These are phyloP conservation scores for Apteryx owenii DNA, from an alignment of 2,113 vertebrate genomes.

Conservation along the genomic window DNA sequence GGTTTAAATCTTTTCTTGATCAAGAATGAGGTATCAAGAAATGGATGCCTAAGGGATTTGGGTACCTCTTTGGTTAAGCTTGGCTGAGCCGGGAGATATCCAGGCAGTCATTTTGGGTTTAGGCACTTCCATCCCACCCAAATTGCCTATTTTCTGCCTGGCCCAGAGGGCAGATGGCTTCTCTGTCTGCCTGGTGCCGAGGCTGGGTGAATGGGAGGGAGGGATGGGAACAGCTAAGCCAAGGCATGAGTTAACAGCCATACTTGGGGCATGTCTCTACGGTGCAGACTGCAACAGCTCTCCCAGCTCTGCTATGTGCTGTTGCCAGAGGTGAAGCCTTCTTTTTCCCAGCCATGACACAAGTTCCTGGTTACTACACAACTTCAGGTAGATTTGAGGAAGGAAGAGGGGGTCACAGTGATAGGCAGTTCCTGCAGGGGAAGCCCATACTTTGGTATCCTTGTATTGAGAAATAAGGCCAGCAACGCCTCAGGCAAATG, in stretches of 20 bases:
- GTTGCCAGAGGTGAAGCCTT: not conserved
- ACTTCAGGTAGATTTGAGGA: not conserved
- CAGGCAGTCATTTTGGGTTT: not conserved
- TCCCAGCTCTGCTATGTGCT: not conserved
- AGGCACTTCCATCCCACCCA: not conserved
- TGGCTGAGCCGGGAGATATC: not conserved
- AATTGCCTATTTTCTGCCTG: not conserved
- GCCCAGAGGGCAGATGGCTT: not conserved
- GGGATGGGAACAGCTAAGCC: not conserved
- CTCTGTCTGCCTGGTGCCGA: not conserved
- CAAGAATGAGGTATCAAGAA: not conserved
- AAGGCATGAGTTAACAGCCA: not conserved
- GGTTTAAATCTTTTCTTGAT: not conserved
- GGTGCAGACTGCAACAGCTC: not conserved
- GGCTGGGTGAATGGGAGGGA: not conserved
- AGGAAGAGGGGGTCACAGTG: accelerated
- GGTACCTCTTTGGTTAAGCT: not conserved
- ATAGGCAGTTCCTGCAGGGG: accelerated
- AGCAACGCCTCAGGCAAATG: not conserved
- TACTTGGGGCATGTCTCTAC: too few relatives aligned
- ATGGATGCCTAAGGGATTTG: not conserved
- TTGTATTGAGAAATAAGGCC: not conserved
- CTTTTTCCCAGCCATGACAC: not conserved
- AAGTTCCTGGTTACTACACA: not conserved
- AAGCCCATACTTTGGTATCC: accelerated